These are phyloP conservation scores for Lepas anatifera DNA, from an alignment of 2,888 invertebrate genomes.

Conservation along the genomic window DNA sequence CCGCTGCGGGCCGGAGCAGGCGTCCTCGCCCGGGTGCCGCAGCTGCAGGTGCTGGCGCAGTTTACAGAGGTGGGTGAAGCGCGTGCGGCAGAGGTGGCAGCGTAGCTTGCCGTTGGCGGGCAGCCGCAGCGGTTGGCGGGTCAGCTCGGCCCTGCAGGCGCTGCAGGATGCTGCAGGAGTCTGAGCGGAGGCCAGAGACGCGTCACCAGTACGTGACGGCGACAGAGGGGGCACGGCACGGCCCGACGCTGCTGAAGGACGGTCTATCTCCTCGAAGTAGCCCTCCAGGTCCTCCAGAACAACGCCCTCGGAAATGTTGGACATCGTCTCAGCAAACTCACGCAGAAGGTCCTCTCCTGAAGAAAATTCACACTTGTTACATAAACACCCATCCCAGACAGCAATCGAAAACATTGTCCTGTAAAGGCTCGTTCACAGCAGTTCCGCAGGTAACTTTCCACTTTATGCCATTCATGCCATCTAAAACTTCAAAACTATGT, in stretches of 20 bases:
- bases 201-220: not conserved
- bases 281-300: conserved; percentile 8
- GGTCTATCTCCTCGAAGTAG: conserved; percentile 11
- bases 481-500: too few relatives aligned
- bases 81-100: not conserved
- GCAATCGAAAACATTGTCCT: too few relatives aligned
- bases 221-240: not conserved
- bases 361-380: too few relatives aligned
- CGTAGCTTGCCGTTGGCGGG: not conserved
- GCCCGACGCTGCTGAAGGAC: not conserved
- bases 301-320: conserved; percentile 12
- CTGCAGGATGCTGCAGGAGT: not conserved
- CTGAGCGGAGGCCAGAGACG: not conserved
- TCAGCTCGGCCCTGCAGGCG: not conserved
- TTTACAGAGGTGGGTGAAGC: conserved; percentile 2
- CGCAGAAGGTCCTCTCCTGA: conserved; percentile 8
- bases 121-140: not conserved
- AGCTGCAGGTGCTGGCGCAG: conserved; percentile 5
- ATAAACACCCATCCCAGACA: too few relatives aligned
- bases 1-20: not conserved
- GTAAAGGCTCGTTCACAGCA: too few relatives aligned
- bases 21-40: not conserved
- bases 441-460: too few relatives aligned
- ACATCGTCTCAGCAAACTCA: conserved; percentile 10
- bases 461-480: too few relatives aligned